phyloP scores from a whole-genome alignment of 2,113 vertebrate species.

The Scomber colias region DNA sequence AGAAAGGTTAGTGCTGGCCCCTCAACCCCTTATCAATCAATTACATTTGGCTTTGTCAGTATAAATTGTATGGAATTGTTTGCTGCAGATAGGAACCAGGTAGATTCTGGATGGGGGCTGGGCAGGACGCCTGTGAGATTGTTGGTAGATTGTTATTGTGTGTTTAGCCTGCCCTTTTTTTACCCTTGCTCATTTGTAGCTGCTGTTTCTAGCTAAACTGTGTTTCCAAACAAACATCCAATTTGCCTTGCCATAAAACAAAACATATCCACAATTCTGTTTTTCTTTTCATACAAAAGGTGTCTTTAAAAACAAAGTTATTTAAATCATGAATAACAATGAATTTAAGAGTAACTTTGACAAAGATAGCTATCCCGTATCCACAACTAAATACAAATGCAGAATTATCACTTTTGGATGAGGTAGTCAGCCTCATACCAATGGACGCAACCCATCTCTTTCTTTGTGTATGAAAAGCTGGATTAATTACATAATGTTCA shows the following conservation, averaged over 20 bases:
- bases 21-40: conserved; percentile 79
- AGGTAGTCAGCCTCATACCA: background rate
- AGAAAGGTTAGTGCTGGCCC: conserved; percentile 57
- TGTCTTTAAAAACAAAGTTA: background rate
- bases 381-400: background rate
- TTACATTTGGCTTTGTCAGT: conserved; percentile 82
- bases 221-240: background rate
- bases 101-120: conserved; percentile 51
- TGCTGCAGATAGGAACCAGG: conserved; percentile 72
- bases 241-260: background rate
- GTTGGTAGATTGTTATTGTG: conserved; percentile 23
- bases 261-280: background rate
- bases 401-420: conserved; percentile 12
- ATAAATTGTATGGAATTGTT: conserved; percentile 83
- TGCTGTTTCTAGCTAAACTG: background rate
- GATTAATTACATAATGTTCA: conserved; percentile 79
- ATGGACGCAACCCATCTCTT: conserved; percentile 29
- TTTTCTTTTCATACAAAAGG: background rate
- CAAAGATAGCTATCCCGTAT: background rate
- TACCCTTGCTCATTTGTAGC: conserved; percentile 56
- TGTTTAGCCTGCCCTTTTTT: conserved; percentile 38
- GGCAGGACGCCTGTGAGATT: conserved; percentile 31
- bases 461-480: conserved; percentile 73
- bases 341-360: background rate
- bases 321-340: background rate